Conservation (phyloP, 2,888 invertebrate species). For the Drosophila vallismaia region DNA sequence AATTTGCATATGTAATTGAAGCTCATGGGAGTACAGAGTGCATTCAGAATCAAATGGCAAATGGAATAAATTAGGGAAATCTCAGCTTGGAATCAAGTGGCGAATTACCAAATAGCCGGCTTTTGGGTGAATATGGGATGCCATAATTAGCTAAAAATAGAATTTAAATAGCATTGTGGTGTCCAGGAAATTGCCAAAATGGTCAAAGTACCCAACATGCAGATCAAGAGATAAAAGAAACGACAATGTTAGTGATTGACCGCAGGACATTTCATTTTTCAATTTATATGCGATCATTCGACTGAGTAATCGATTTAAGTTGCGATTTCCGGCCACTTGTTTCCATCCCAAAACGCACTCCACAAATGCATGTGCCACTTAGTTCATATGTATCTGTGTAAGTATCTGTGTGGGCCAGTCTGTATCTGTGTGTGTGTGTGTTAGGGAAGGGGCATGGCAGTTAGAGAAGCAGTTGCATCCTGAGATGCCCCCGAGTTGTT, state of each 20-base stretch:
- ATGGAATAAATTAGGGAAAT: conserved; percentile 1
- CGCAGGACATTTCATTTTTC: conserved; percentile 21
- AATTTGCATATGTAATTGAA: background rate
- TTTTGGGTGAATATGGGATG: background rate
- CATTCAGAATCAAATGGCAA: background rate
- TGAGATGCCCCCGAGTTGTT: conserved; percentile 20
- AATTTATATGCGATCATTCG: conserved; percentile 33
- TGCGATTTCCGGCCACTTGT: conserved; percentile 43
- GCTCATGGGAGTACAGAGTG: background rate
- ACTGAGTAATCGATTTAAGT: conserved; percentile 39
- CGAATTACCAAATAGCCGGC: conserved; percentile 1
- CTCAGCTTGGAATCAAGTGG: background rate
- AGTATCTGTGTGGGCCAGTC: conserved; percentile 8
- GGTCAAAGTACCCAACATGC: background rate
- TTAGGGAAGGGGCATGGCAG: conserved; percentile 13
- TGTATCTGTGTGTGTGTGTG: conserved; percentile 2
- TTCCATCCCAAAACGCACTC: conserved; percentile 44
- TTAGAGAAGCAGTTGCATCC: conserved; percentile 46
- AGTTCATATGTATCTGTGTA: conserved; percentile 5
- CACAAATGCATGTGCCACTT: conserved; percentile 9
- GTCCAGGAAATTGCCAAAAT: background rate
- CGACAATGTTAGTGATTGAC: background rate
- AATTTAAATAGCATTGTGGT: background rate
- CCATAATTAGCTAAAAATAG: background rate
- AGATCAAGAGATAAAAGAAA: conserved; percentile 3